Evolutionary conservation across 2,797 vertebrate genomes (phyloP), one percentile per base, ranked within the genome.

Genomic region (Carapus acus): DNA sequence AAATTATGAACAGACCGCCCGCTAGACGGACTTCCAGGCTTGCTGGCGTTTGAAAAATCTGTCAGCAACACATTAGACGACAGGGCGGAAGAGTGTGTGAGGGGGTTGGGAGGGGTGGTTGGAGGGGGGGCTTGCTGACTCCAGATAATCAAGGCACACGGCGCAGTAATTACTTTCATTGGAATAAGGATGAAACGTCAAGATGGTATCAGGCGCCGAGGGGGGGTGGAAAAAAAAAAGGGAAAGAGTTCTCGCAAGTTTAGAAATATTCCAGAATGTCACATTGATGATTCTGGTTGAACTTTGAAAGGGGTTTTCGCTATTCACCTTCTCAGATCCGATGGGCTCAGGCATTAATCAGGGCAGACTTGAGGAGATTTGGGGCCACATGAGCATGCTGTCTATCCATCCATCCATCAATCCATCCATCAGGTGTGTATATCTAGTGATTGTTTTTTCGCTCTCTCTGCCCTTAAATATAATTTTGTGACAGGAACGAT

Each of bases 111-210:
- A n/a, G n/a, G n/a, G n/a, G n/a, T n/a, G n/a, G n/a, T n/a, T n/a
- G n/a, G n/a, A n/a, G n/a, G 15, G 14, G 54, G 41, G 4, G n/a
- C 37, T 43, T 40, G 42, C 16, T 15, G 7, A 34, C 43, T 42
- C 54, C 19, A 37, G 24, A 45, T 29, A 45, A 20, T 51, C 43
- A 19, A 18, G 24, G 13, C 11, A 24, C n/a, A 9, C 7, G 24
- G 34, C 11, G 7, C 2, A 36, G 36, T 16, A 11, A 51, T 31
- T 20, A 27, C 15, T 44, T 49, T 38, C 39, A 34, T 56, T 21
- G 40, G 18, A 46, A 34, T 38, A 9, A 48, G 34, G 41, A 27
- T 49, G 12, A 45, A 51, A 38, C 31, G 38, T 18, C 7, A 22
- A 34, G 20, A 14, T 33, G 7, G n/a, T n/a, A n/a, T n/a, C n/a